Conservation (phyloP, 2,113 vertebrate species). For the Numenius arquata region DNA sequence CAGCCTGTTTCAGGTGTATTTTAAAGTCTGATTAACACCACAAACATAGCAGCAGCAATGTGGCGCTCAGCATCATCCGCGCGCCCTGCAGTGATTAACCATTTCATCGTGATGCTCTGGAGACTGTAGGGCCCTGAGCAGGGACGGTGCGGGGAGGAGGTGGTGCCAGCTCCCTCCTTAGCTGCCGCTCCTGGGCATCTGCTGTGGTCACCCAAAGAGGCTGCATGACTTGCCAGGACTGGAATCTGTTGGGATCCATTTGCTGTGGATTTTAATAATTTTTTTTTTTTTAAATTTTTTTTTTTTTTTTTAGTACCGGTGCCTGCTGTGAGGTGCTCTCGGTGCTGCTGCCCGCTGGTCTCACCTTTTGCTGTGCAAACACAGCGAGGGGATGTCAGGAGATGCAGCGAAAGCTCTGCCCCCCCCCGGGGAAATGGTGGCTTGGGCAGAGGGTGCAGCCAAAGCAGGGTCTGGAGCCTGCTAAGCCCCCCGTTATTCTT, state of each 20-base stretch:
- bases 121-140: background rate
- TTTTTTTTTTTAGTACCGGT: background rate
- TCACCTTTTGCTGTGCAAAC: background rate
- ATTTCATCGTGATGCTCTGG: background rate
- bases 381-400: rapidly evolving
- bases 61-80: background rate
- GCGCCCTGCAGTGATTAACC: background rate
- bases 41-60: background rate
- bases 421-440: rapidly evolving
- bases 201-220: background rate
- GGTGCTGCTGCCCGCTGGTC: background rate
- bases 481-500: background rate
- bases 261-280: background rate
- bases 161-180: background rate
- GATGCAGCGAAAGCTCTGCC: background rate
- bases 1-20: background rate
- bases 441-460: background rate
- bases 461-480: background rate
- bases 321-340: background rate
- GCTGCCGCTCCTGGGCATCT: too few relatives aligned
- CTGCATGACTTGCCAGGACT: background rate
- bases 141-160: too few relatives aligned
- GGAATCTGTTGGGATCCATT: background rate
- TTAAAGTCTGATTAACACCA: background rate
- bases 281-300: rapidly evolving